These are phyloP conservation scores for Rousettus madagascariensis DNA, from an alignment of 2,797 vertebrate species.

Conservation along the genomic window DNA sequence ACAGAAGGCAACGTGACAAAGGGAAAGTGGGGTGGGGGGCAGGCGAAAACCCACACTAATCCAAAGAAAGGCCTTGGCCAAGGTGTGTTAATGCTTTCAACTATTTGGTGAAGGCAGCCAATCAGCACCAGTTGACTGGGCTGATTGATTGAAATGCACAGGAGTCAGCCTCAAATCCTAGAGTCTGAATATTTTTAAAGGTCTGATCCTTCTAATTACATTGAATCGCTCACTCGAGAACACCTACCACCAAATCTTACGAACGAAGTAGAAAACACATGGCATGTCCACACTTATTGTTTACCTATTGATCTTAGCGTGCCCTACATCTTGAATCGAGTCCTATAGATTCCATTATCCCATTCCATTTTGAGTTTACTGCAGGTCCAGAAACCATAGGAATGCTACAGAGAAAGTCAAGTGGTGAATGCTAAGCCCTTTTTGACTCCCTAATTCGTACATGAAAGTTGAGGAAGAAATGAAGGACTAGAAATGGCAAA, in stretches of 20 bases:
- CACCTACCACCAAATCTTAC: background rate
- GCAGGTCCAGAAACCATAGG: background rate
- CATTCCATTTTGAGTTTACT: background rate
- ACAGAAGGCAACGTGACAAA: background rate
- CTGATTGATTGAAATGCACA: background rate
- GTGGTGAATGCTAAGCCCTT: background rate
- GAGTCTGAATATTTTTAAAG: background rate
- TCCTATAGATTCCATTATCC: background rate
- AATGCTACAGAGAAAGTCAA: background rate
- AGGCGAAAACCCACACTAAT: background rate
- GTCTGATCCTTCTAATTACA: background rate
- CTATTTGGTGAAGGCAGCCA: background rate
- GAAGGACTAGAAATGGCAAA: background rate
- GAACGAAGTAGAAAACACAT: background rate
- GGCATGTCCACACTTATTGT: background rate
- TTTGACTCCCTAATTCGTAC: background rate
- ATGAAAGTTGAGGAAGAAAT: background rate
- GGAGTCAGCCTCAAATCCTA: background rate
- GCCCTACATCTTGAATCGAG: background rate
- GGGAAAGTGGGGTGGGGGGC: background rate
- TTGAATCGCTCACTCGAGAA: background rate
- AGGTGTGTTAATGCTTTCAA: background rate
- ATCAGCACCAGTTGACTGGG: background rate
- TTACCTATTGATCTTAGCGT: background rate
- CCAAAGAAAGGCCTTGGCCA: background rate